Evolutionary conservation across 1,140 invertebrate genomes (phyloP).

Genomic region (Phenacoccus solenopsis): DNA sequence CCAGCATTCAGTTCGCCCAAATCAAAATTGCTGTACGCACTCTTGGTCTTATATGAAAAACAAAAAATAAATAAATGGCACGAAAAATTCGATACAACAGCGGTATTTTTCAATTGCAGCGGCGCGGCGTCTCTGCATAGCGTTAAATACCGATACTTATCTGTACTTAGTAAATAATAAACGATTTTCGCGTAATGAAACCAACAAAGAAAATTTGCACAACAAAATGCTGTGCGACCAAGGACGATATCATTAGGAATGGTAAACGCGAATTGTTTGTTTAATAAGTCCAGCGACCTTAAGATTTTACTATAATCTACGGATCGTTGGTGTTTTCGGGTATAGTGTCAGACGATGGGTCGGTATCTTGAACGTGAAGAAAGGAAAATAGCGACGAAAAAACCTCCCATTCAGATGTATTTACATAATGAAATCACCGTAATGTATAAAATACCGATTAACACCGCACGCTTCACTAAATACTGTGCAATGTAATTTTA

Average conservation of each 20-base stretch:
- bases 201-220: not conserved
- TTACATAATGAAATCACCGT: not conserved
- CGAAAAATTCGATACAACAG: no score
- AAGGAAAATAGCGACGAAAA: no score
- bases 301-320: not conserved
- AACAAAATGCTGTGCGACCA: not conserved
- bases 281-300: constrained; percentile 1
- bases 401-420: not conserved
- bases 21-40: no score
- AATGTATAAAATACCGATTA: not conserved
- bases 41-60: no score
- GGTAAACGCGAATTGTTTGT: not conserved
- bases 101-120: no score
- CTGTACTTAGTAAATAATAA: no score
- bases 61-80: no score
- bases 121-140: no score
- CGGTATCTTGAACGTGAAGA: not conserved
- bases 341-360: not conserved
- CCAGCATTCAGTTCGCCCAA: no score
- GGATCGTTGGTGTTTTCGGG: not conserved
- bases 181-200: no score
- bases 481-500: not conserved
- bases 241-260: not conserved
- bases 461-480: not conserved
- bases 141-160: no score